These are phyloP conservation scores for Crypturellus undulatus DNA, from an alignment of 2,113 vertebrate genomes.

Conservation along the genomic window DNA sequence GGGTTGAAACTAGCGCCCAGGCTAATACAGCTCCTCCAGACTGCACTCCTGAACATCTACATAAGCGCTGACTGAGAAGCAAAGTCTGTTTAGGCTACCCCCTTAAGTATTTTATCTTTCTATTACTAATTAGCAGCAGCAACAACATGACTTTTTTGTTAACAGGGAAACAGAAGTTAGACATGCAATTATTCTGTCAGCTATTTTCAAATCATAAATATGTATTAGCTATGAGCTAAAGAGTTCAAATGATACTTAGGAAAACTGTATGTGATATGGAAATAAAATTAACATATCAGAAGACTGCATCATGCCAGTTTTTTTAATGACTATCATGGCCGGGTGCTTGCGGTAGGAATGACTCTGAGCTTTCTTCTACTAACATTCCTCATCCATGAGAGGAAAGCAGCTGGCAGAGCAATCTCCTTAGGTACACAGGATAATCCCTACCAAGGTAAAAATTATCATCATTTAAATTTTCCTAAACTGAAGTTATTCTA, in stretches of 20 bases:
- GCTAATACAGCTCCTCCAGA: neutral
- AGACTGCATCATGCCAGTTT: neutral
- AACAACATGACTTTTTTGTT: slow-evolving; percentile 31
- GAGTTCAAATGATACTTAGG: slow-evolving; percentile 23
- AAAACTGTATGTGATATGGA: slow-evolving; percentile 3
- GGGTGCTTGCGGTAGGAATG: neutral
- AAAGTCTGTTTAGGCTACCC: slow-evolving; percentile 21
- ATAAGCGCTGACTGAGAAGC: neutral
- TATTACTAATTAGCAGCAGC: slow-evolving; percentile 67
- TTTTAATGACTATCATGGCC: neutral
- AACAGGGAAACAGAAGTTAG: slow-evolving; percentile 69
- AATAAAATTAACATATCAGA: slow-evolving; percentile 43
- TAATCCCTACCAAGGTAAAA: neutral
- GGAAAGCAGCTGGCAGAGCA: neutral
- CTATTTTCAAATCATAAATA: slow-evolving; percentile 70
- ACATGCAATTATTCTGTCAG: slow-evolving; percentile 65
- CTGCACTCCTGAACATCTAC: neutral
- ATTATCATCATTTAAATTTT: neutral
- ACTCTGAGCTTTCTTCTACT: neutral
- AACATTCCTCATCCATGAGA: neutral
- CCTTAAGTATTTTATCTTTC: slow-evolving; percentile 66
- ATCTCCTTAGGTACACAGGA: neutral
- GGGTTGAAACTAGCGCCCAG: neutral
- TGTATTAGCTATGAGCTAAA: slow-evolving; percentile 57
- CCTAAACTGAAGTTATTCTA: neutral